Evolutionary conservation across 2,888 invertebrate genomes (phyloP), one percentile per base, ranked within the genome.

Genomic region (Diarsia mendica): DNA sequence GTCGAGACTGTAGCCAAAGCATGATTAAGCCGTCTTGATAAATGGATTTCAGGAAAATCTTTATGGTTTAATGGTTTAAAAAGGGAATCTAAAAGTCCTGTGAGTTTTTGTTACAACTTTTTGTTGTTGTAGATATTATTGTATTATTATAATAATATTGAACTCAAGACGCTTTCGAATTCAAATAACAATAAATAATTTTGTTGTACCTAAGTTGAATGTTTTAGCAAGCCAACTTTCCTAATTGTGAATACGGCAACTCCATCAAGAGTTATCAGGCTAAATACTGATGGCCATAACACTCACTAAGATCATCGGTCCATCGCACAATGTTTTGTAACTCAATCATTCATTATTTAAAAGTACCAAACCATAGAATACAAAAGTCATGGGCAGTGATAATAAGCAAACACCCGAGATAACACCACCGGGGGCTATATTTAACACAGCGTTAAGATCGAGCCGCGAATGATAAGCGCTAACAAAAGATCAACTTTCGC

Each of bases 401-500:
- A 87, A 85, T 77, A 60, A 33, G 11, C n/a, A 72, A 65, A 79
- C 72, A 65, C 55, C 48, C 51, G 11, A 72, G 79, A 85, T 83
- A 82, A 79, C 60, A 66, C 80, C 75, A 68, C 67, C 66, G 72
- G 72, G 78, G 65, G 73, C 85, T 75, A 82, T 85, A 88, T 83
- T 83, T 79, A 83, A 83, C 81, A 66, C 60, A 66, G 69, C 67
- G 33, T 78, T 79, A 69, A 79, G 80, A 87, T 80, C 79, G 83
- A 79, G 82, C 49, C 64, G 72, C 80, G 67, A 85, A 87, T 83
- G 85, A 81, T 87, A 86, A 86, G 84, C 67, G 53, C 67, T 61
- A 78, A 82, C 82, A 77, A 85, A 84, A 84, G 82, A 84, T 84
- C 77, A 77, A 87, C 86, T 85, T 88, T 87, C 85, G 69, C 84